Percentiles rank a stretch among this genome's conserved stretches.
These are phyloP conservation scores for Lagorchestes hirsutus DNA, from an alignment of 2,797 vertebrate genomes.

Conservation along the genomic window DNA sequence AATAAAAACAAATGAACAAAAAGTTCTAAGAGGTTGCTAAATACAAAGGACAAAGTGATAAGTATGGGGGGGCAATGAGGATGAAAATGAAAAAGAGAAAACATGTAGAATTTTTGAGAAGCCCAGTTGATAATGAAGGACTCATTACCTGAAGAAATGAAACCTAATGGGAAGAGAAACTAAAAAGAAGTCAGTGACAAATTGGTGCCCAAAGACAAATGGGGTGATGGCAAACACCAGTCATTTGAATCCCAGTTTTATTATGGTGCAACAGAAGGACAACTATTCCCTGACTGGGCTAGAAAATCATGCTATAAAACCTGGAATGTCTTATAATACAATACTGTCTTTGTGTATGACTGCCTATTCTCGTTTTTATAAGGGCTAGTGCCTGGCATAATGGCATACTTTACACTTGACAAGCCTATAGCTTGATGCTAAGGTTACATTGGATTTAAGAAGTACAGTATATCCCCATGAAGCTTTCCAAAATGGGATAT, in stretches of 20 bases:
- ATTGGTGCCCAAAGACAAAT: not conserved
- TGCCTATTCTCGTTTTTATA: not conserved
- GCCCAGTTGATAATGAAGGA: not conserved
- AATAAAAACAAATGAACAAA: not conserved
- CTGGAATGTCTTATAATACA: constrained; percentile 5
- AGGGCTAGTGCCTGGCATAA: not conserved
- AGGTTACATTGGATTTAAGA: not conserved
- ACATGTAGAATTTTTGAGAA: not conserved
- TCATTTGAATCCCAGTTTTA: not conserved
- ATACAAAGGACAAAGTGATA: not conserved
- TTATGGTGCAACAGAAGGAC: not conserved
- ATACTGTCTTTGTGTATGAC: not conserved
- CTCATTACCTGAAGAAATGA: not conserved
- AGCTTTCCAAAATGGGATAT: not conserved
- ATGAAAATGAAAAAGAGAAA: not conserved
- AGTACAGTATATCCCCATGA: not conserved
- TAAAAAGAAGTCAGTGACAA: not conserved
- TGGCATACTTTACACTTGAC: not conserved
- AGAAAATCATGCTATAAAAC: not conserved
- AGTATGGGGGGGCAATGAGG: not conserved
- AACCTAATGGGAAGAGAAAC: not conserved
- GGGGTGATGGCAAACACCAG: not conserved
- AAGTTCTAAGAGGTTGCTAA: not conserved
- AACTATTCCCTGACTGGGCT: not conserved
- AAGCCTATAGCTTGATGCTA: constrained; percentile 5